phyloP scores from a whole-genome alignment of 2,888 invertebrate genomes.

The Leptura quadrifasciata region DNA sequence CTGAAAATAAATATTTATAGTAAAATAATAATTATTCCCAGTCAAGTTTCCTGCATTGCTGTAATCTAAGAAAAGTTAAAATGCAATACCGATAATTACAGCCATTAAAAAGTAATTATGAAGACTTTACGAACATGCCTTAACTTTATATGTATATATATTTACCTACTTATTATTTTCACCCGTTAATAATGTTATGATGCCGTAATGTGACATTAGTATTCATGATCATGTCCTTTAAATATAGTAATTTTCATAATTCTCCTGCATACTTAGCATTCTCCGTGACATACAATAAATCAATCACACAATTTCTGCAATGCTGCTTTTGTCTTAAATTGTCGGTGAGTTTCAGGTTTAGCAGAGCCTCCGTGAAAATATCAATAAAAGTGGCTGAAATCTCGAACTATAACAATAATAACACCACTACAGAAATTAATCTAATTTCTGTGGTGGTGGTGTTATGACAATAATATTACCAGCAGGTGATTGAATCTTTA shows the following conservation, averaged over 20 bases:
- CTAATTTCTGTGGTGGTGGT: too few relatives aligned
- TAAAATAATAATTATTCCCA: neutral
- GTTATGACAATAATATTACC: too few relatives aligned
- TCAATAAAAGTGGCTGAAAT: neutral
- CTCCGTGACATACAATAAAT: neutral
- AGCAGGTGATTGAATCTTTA: too few relatives aligned
- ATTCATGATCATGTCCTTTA: conserved; percentile 10
- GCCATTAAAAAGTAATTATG: conserved; percentile 1
- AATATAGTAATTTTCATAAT: neutral
- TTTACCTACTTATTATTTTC: conserved; percentile 13
- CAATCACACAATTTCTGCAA: neutral
- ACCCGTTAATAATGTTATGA: neutral
- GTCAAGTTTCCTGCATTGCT: neutral
- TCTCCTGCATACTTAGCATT: conserved; percentile 6
- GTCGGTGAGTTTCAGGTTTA: neutral
- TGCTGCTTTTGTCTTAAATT: neutral
- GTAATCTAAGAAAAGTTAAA: conserved; percentile 4
- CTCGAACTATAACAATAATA: too few relatives aligned
- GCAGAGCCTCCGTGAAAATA: neutral
- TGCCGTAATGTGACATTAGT: neutral
- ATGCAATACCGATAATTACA: neutral
- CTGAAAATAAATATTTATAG: neutral
- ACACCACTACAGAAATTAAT: too few relatives aligned
- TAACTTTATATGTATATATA: neutral
- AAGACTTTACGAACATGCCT: neutral